Percentiles rank a stretch among this genome's conserved stretches.
Evolutionary conservation across 1,140 invertebrate species (phyloP).

Genomic region (Helicoverpa armigera): DNA sequence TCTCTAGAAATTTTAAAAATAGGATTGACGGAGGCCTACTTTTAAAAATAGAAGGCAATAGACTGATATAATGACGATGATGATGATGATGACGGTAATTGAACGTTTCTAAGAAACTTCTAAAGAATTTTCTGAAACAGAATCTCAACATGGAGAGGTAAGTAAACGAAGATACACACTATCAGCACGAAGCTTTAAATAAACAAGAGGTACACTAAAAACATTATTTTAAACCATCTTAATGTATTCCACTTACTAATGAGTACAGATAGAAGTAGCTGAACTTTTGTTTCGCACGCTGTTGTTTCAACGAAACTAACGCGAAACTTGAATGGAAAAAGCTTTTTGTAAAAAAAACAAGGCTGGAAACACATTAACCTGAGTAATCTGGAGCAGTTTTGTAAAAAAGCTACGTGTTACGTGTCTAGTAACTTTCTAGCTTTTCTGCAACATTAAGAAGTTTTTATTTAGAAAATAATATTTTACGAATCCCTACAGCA

Average conservation of each 20-base stretch:
- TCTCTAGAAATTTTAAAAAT: no score
- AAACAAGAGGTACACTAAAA: not conserved
- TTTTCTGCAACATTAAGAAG: not conserved
- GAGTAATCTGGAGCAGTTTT: constrained; percentile 2
- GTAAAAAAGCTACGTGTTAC: not conserved
- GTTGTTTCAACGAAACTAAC: constrained; percentile 18
- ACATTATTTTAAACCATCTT: not conserved
- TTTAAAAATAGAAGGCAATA: no score
- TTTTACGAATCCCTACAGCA: no score
- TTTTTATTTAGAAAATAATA: no score
- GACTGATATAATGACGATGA: no score
- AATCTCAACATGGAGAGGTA: no score
- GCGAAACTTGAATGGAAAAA: not conserved
- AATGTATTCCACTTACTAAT: constrained; percentile 31
- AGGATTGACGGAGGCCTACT: no score
- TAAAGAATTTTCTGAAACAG: no score
- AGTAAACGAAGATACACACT: no score
- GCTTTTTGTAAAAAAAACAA: constrained; percentile 2
- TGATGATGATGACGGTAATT: no score
- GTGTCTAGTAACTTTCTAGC: constrained; percentile 10
- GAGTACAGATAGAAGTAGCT: not conserved
- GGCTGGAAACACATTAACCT: constrained; percentile 30
- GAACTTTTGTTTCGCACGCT: constrained; percentile 28
- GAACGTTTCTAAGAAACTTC: no score
- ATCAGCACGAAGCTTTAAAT: no score